These are phyloP conservation scores for Tiaroga cobitis DNA, from an alignment of 2,797 vertebrate species.

Conservation along the genomic window DNA sequence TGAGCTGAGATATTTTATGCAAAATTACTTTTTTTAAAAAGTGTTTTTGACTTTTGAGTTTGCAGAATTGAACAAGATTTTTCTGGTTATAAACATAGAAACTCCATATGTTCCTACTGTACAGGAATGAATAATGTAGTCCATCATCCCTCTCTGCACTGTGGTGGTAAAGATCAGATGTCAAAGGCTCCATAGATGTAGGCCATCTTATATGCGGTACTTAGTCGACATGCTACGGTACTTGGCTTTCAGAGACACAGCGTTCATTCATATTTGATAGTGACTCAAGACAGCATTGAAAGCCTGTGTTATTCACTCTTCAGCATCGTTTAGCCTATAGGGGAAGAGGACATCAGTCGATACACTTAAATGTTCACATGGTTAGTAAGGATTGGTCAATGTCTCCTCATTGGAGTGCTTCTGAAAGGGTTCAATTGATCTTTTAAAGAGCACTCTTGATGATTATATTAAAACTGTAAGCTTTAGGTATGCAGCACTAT, in stretches of 20 bases:
- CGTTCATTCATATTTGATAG: slow-evolving; percentile 57
- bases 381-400: neutral
- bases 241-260: slow-evolving; percentile 14
- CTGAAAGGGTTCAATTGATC: slow-evolving; percentile 24
- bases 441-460: slow-evolving; percentile 7
- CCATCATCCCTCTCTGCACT: neutral
- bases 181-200: slow-evolving; percentile 25
- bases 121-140: slow-evolving; percentile 48
- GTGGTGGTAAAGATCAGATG: slow-evolving; percentile 35
- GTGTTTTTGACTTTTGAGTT: neutral
- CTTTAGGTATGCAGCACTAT: neutral
- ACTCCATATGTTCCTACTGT: neutral
- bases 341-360: slow-evolving; percentile 13
- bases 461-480: slow-evolving; percentile 6
- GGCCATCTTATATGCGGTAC: slow-evolving; percentile 30
- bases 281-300: slow-evolving; percentile 41
- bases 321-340: slow-evolving; percentile 25
- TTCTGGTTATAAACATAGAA: neutral
- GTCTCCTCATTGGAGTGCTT: slow-evolving; percentile 8
- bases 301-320: slow-evolving; percentile 49
- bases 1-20: neutral
- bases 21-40: neutral
- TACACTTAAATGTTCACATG: slow-evolving; percentile 26
- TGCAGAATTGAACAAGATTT: neutral
- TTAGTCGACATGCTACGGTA: neutral